Evolutionary conservation across 2,113 vertebrate genomes (phyloP), one percentile per base, ranked within the genome.

Genomic region (Lepus europaeus): DNA sequence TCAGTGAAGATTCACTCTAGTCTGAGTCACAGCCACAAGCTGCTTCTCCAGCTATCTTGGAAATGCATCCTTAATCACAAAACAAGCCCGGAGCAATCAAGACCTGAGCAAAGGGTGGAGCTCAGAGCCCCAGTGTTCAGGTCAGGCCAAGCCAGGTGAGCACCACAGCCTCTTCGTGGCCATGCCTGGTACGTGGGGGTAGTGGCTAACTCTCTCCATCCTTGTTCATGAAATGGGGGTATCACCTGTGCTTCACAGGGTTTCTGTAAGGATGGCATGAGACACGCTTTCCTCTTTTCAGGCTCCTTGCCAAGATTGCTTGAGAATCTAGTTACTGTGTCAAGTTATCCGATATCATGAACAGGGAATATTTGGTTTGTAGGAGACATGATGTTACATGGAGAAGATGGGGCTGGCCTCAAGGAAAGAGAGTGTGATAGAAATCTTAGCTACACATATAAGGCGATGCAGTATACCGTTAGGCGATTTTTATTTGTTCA

Each of bases 21-120:
- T 76, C 59, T 77, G 83, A 95, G 84, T 93, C 93, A 93, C 9
- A 86, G 70, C n/a, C 69, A 72, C 63, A 10, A 51, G 61, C 72
- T 29, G 66, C 51, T 90, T 80, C 78, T 90, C 23, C 22, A 91
- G 73, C 74, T 90, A 9, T 87, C 66, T 90, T 14, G 6, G 61
- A 93, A 90, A 72, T 31, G 10, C 74, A 20, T 74, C 77, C 72
- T 66, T 87, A 56, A 23, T 73, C 77, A 83, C 78, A 49, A 72
- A 79, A 56, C 22, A 51, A 33, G 20, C 19, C 29, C 13, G 53
- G 19, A 27, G 51, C 16, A 73, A 29, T 17, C 17, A 51, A 33
- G 20, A 29, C 23, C 17, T 49, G 20, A 27, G 53, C 17, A 74
- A 29, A 1, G 6, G 39, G 29, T 36, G 51, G n/a, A 39, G 49